Percentiles rank a stretch among this genome's conserved stretches.
Evolutionary conservation across 2,113 vertebrate species (phyloP).

Genomic region (Gadus macrocephalus): DNA sequence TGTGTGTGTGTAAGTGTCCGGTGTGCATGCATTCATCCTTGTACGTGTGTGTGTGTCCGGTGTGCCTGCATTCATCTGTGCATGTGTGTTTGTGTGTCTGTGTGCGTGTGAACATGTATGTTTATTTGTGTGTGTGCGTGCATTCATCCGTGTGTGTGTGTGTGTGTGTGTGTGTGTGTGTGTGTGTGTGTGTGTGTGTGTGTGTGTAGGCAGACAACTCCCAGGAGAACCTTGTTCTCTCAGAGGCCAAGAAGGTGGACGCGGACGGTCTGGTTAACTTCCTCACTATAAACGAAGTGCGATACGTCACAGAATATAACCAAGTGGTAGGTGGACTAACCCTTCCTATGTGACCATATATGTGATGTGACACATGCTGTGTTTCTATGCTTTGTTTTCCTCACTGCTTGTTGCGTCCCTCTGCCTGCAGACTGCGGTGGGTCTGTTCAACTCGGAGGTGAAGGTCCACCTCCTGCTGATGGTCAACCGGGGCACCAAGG

Average conservation of each 20-base stretch:
- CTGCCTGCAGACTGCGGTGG: conserved; percentile 74
- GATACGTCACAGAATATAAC: conserved; percentile 86
- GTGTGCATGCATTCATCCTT: neutral
- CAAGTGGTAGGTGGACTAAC: conserved; percentile 69
- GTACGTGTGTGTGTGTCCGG: too few species aligned
- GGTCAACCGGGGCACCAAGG: conserved; percentile 73
- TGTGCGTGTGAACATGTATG: too few species aligned
- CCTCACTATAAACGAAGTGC: conserved; percentile 77
- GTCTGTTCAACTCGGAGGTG: conserved; percentile 81
- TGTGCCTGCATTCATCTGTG: conserved; percentile 3
- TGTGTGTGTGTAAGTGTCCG: too few species aligned
- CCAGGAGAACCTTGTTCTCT: conserved; percentile 69
- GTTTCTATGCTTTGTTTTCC: neutral
- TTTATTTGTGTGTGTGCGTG: too few species aligned
- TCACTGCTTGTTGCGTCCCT: neutral
- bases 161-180: neutral
- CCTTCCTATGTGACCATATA: neutral
- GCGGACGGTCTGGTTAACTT: conserved; percentile 75
- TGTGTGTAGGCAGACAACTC: conserved; percentile 78
- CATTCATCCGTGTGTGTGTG: too few species aligned
- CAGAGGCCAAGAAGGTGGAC: conserved; percentile 65
- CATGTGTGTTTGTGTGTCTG: too few species aligned
- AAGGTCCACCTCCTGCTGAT: conserved; percentile 84
- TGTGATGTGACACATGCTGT: neutral
- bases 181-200: conserved; percentile 21